These are phyloP conservation scores for Calosoma granatense DNA, from an alignment of 1,140 invertebrate species.

Conservation along the genomic window DNA sequence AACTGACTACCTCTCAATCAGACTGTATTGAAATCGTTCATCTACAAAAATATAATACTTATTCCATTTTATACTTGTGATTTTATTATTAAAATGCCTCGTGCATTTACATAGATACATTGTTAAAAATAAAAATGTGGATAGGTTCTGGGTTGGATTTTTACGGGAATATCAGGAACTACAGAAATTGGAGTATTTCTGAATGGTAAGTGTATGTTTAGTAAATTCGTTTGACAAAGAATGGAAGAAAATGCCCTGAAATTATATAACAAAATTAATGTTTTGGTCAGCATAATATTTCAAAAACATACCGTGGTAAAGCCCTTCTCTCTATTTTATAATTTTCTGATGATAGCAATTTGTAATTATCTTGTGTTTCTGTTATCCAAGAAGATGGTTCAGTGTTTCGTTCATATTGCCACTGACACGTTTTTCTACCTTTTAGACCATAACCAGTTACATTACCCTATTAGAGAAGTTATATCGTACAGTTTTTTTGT, in stretches of 20 bases:
- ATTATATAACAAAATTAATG: no score
- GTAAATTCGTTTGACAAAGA: neutral
- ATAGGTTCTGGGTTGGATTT: neutral
- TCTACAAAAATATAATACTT: no score
- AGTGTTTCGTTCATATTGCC: constrained; percentile 14
- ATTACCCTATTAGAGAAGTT: constrained; percentile 15
- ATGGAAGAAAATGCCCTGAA: constrained; percentile 12
- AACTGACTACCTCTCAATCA: neutral
- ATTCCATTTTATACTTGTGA: no score
- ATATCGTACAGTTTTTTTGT: no score
- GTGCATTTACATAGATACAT: no score
- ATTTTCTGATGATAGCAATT: constrained; percentile 6
- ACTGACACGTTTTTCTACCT: constrained; percentile 11
- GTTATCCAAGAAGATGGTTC: constrained; percentile 5
- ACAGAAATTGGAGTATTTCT: neutral
- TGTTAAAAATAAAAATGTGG: neutral
- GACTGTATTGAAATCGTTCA: neutral
- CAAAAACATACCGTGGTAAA: constrained; percentile 10
- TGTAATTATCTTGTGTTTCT: constrained; percentile 10
- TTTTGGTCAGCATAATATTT: no score
- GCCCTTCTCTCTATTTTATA: constrained; percentile 11
- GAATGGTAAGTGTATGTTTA: neutral
- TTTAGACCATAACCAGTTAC: constrained; percentile 13
- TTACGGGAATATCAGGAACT: neutral
- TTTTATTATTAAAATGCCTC: no score